Percentiles rank a stretch among this genome's conserved stretches.
phyloP scores from a whole-genome alignment of 2,113 vertebrate species.

The Circaetus gallicus region DNA sequence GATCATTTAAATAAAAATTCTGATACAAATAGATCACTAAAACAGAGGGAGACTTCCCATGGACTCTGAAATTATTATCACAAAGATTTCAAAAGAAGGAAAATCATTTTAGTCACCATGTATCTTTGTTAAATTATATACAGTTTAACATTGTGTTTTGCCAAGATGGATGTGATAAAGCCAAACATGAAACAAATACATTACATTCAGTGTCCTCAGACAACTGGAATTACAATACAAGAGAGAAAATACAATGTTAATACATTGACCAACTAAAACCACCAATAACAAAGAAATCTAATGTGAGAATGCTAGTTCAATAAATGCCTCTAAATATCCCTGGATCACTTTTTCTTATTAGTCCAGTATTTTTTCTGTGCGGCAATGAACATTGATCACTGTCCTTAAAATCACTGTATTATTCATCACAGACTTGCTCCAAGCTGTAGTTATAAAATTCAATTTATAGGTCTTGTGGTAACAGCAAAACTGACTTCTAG shows the following conservation, averaged over 20 bases:
- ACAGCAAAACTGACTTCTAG: background rate
- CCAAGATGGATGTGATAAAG: background rate
- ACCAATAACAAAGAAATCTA: background rate
- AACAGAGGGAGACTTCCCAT: background rate
- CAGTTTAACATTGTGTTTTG: background rate
- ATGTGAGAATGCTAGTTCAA: background rate
- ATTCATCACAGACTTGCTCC: background rate
- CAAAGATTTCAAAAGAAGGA: background rate
- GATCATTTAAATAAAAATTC: background rate
- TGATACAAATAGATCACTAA: background rate
- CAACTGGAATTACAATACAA: background rate
- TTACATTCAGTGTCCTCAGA: background rate
- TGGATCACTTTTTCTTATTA: background rate
- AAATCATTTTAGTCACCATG: background rate
- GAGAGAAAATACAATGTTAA: background rate
- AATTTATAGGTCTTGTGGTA: background rate
- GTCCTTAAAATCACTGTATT: background rate
- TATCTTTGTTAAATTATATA: background rate
- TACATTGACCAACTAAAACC: background rate
- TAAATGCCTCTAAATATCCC: background rate
- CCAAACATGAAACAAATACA: background rate
- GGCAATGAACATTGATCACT: background rate
- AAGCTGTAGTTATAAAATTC: background rate
- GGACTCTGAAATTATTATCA: background rate
- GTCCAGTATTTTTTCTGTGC: background rate